Evolutionary conservation across 1,140 invertebrate species (phyloP).

Genomic region (Zaprionus africanus): DNA sequence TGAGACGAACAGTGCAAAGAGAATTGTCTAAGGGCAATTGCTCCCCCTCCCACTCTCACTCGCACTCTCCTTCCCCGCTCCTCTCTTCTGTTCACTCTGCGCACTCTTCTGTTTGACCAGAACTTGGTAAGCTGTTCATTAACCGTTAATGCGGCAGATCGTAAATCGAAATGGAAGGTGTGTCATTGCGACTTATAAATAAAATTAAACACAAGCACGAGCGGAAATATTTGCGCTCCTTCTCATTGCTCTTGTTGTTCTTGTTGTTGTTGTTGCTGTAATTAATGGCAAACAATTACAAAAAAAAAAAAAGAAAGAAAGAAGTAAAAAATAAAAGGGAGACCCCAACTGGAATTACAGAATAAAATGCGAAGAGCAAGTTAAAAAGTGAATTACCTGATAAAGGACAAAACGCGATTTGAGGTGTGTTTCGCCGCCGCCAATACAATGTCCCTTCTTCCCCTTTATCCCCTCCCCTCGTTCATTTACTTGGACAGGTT

Average conservation of each 20-base stretch:
- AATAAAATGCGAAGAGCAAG: slow-evolving; percentile 79
- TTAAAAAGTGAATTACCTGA: slow-evolving; percentile 81
- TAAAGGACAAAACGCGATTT: slow-evolving; percentile 81
- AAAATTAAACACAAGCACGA: slow-evolving; percentile 77
- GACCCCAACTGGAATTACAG: slow-evolving; percentile 64
- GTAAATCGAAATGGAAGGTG: slow-evolving; percentile 76
- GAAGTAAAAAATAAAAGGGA: slow-evolving; percentile 30
- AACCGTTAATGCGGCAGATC: slow-evolving; percentile 73
- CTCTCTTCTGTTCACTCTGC: background rate
- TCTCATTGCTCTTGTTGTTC: slow-evolving; percentile 24
- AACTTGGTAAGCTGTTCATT: slow-evolving; percentile 58
- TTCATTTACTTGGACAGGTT: slow-evolving; percentile 42
- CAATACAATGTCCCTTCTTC: slow-evolving; percentile 25
- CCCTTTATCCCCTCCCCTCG: background rate
- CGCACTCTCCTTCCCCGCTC: no score
- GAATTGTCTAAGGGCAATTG: slow-evolving; percentile 57
- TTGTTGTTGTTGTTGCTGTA: slow-evolving; percentile 57
- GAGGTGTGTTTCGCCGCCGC: slow-evolving; percentile 68
- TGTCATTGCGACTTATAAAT: slow-evolving; percentile 79
- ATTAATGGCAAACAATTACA: slow-evolving; percentile 83
- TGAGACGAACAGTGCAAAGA: slow-evolving; percentile 52
- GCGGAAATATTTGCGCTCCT: slow-evolving; percentile 76
- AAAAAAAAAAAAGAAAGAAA: slow-evolving; percentile 42
- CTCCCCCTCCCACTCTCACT: slow-evolving; percentile 5
- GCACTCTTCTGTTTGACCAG: slow-evolving; percentile 19